Conservation (phyloP, 2,797 vertebrate species). For the Sebastes melanostomus region DNA sequence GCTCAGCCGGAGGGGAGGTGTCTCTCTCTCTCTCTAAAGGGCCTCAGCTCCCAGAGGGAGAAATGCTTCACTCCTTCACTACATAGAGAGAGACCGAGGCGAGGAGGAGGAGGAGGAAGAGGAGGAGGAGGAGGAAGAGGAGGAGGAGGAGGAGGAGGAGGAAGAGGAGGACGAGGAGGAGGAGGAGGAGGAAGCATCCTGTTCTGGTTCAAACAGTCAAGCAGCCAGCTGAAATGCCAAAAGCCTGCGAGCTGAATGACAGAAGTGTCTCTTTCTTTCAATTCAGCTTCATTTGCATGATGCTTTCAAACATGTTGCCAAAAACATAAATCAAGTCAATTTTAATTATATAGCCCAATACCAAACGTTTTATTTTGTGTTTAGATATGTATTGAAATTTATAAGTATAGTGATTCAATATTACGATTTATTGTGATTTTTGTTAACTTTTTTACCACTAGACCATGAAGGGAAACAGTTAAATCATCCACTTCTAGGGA, state of each 20-base stretch:
- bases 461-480: too few species aligned
- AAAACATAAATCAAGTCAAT: background rate
- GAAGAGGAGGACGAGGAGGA: too few species aligned
- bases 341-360: too few species aligned
- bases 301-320: background rate
- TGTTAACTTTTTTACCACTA: too few species aligned
- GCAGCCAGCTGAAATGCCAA: slow-evolving; percentile 17
- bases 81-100: background rate
- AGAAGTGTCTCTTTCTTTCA: background rate
- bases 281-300: background rate
- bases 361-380: too few species aligned
- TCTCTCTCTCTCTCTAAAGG: slow-evolving; percentile 1
- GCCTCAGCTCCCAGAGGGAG: slow-evolving; percentile 20
- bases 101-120: background rate
- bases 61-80: background rate
- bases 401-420: too few species aligned
- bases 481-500: too few species aligned
- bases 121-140: too few species aligned
- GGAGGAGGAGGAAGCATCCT: background rate
- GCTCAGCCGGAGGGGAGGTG: slow-evolving; percentile 26
- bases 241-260: background rate
- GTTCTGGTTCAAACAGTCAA: slow-evolving; percentile 3
- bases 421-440: too few species aligned
- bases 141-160: too few species aligned
- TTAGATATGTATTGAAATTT: too few species aligned